A percentile compares a stretch with the other conserved stretches of the same genome.
phyloP scores from a whole-genome alignment of 2,797 vertebrate genomes.

The Brachymystax lenok region DNA sequence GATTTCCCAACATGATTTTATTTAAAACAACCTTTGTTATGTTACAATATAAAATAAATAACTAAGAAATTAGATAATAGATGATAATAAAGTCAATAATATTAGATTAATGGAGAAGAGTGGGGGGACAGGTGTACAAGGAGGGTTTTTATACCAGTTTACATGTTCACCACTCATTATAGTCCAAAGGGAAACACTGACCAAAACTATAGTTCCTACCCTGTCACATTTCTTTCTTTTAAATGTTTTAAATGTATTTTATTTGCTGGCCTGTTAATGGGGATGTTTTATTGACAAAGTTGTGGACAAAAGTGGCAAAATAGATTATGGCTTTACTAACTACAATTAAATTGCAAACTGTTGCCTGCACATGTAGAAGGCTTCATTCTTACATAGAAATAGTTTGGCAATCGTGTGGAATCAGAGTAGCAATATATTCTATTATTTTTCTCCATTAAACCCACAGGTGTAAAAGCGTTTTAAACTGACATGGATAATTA shows the following conservation, averaged over 20 bases:
- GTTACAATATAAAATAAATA: too few relatives aligned
- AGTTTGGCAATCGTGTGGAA: conserved; percentile 49
- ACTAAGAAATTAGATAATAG: too few relatives aligned
- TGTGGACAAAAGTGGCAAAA: background rate
- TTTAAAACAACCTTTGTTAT: too few relatives aligned
- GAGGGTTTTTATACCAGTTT: too few relatives aligned
- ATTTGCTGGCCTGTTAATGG: background rate
- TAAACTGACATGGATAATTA: conserved; percentile 74
- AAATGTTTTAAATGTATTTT: background rate
- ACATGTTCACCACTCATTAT: too few relatives aligned
- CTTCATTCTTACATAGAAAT: conserved; percentile 31
- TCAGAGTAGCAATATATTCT: conserved; percentile 55
- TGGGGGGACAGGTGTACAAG: too few relatives aligned
- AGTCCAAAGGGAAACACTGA: too few relatives aligned
- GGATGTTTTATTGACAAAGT: background rate
- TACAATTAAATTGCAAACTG: background rate
- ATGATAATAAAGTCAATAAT: too few relatives aligned
- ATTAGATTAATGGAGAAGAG: too few relatives aligned
- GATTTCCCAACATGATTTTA: too few relatives aligned
- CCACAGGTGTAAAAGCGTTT: conserved; percentile 73
- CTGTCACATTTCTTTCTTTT: too few relatives aligned
- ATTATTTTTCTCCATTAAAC: conserved; percentile 71
- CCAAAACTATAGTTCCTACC: too few relatives aligned
- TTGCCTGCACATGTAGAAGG: background rate
- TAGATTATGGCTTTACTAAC: background rate